These are phyloP conservation scores for Styela clava DNA, from an alignment of 23 tunicate species.

Conservation along the genomic window DNA sequence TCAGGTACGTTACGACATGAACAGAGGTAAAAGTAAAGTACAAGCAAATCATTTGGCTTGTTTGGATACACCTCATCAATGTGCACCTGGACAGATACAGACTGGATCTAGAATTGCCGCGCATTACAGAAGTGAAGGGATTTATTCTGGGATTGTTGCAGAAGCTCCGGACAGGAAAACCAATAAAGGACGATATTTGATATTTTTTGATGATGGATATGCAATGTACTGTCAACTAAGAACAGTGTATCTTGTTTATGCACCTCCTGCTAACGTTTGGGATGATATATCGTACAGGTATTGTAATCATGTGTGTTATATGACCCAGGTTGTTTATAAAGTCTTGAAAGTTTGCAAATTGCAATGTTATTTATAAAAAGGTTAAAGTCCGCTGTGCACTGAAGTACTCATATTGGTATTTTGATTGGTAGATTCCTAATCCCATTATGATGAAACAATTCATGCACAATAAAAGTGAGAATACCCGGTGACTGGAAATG, in stretches of 20 bases:
- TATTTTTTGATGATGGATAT: constrained; percentile 89
- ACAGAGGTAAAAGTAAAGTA: constrained; percentile 34
- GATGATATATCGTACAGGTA: constrained; percentile 70
- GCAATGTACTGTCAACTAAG: constrained; percentile 58
- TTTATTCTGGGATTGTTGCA: constrained; percentile 75
- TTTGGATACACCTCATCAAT: constrained; percentile 23
- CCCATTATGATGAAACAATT: too few relatives aligned
- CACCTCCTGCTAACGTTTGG: constrained; percentile 49
- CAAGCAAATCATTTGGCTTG: constrained; percentile 59
- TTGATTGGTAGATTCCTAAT: too few relatives aligned
- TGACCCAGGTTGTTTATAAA: too few relatives aligned
- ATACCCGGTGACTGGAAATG: too few relatives aligned
- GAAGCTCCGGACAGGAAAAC: constrained; percentile 49
- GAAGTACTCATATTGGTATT: too few relatives aligned
- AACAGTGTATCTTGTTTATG: constrained; percentile 59
- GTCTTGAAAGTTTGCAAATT: neutral
- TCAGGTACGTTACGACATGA: constrained; percentile 43
- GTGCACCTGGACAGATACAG: constrained; percentile 32
- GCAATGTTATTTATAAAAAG: too few relatives aligned
- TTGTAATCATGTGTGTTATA: too few relatives aligned
- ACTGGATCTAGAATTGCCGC: constrained; percentile 78
- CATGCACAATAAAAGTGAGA: too few relatives aligned
- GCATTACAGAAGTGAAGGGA: constrained; percentile 57
- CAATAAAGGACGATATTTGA: constrained; percentile 51
- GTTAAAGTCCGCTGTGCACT: too few relatives aligned